Evolutionary conservation across 1,140 invertebrate species (phyloP).

Genomic region (Mya arenaria): DNA sequence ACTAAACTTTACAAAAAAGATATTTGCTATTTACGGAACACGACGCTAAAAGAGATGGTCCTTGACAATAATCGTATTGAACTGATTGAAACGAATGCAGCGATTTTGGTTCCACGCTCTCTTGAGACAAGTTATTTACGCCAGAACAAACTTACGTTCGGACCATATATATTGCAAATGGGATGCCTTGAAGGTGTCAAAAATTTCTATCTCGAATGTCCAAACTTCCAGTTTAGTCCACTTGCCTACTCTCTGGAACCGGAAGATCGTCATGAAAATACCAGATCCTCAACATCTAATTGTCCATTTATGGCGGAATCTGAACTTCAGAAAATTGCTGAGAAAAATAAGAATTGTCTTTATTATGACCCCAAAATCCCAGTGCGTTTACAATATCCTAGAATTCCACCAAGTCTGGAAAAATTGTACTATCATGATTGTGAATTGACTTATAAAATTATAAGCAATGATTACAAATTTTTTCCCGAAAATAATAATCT

Average conservation of each 20-base stretch:
- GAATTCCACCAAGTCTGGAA: neutral
- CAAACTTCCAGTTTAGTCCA: neutral
- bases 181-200: neutral
- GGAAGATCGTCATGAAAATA: neutral
- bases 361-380: neutral
- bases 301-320: constrained; percentile 10
- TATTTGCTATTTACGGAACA: constrained; percentile 40
- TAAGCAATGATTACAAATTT: neutral
- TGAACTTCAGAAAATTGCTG: neutral
- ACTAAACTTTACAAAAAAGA: neutral
- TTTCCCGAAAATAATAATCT: neutral
- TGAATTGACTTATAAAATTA: constrained; percentile 15
- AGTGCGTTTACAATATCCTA: neutral
- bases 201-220: neutral
- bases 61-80: neutral
- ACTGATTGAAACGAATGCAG: constrained; percentile 20
- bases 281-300: neutral
- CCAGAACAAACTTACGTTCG: constrained; percentile 36
- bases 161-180: constrained; percentile 3
- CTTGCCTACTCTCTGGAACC: neutral
- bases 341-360: neutral
- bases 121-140: constrained; percentile 12
- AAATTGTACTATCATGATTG: neutral
- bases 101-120: constrained; percentile 39
- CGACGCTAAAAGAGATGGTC: constrained; percentile 5